Evolutionary conservation across 2,888 invertebrate genomes (phyloP).

Genomic region (Lycophotia porphyrea): DNA sequence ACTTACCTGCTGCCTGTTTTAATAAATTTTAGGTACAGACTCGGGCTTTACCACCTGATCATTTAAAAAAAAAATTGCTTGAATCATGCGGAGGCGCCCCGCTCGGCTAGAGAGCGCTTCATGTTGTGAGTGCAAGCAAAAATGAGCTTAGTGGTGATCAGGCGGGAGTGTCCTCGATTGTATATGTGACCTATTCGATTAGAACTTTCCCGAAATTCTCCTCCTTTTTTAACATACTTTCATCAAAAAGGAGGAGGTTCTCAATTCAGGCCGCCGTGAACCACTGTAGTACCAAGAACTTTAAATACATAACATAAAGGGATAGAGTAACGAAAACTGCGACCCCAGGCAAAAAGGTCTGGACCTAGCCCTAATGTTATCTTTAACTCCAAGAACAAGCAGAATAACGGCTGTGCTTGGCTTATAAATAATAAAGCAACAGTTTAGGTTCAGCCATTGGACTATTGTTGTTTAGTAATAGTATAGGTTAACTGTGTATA

Average conservation of each 20-base stretch:
- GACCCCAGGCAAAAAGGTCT: not conserved
- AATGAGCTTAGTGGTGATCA: too few relatives aligned
- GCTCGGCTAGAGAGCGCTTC: too few relatives aligned
- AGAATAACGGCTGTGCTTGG: not conserved
- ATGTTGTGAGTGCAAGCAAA: too few relatives aligned
- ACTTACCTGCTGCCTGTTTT: conserved; percentile 39
- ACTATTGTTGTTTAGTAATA: conserved; percentile 2
- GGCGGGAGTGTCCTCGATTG: too few relatives aligned
- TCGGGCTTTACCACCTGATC: too few relatives aligned
- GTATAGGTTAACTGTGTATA: conserved; percentile 21
- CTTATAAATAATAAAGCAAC: not conserved
- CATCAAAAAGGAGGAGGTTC: too few relatives aligned
- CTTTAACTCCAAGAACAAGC: conserved; percentile 7
- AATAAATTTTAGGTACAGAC: not conserved
- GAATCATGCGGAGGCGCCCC: too few relatives aligned
- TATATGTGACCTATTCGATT: too few relatives aligned
- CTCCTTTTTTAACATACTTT: too few relatives aligned
- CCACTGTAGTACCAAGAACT: not conserved
- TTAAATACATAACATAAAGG: not conserved
- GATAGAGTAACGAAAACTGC: not conserved
- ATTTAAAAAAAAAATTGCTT: too few relatives aligned
- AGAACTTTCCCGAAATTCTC: not conserved
- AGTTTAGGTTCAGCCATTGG: not conserved
- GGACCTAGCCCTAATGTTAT: not conserved
- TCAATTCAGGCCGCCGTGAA: not conserved